These are phyloP conservation scores for Pararge aegeria DNA, from an alignment of 1,140 invertebrate genomes.

Conservation along the genomic window DNA sequence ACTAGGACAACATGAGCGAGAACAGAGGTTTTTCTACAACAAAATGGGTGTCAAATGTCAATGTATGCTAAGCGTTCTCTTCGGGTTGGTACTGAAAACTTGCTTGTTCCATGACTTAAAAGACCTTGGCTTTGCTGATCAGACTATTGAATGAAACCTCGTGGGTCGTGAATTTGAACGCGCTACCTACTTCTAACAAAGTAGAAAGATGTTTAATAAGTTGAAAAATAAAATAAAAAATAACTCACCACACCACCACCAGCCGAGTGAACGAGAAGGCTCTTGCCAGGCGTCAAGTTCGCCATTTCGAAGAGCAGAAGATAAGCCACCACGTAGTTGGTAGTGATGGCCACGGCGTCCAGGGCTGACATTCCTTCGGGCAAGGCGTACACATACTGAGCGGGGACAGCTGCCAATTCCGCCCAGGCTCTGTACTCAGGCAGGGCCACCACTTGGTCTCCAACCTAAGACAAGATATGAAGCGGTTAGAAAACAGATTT, in stretches of 20 bases:
- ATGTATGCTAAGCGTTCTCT: too few relatives aligned
- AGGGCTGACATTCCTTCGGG: constrained; percentile 88
- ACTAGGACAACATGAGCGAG: too few relatives aligned
- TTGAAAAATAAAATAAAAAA: too few relatives aligned
- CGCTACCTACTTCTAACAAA: too few relatives aligned
- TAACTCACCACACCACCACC: constrained; percentile 93
- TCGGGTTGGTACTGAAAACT: too few relatives aligned
- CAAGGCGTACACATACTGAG: constrained; percentile 89
- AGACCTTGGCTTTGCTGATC: too few relatives aligned
- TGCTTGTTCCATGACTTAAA: too few relatives aligned
- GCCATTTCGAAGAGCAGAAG: constrained; percentile 92
- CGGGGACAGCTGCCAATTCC: constrained; percentile 88
- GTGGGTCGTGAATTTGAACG: too few relatives aligned
- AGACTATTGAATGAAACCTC: too few relatives aligned
- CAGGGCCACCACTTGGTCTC: constrained; percentile 91
- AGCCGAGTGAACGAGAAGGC: constrained; percentile 90
- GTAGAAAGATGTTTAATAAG: too few relatives aligned
- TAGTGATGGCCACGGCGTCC: constrained; percentile 90
- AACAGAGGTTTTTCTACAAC: too few relatives aligned
- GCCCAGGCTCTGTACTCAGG: constrained; percentile 93
- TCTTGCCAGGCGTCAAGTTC: constrained; percentile 88
- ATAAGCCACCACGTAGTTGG: constrained; percentile 93
- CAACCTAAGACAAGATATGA: constrained; percentile 79
- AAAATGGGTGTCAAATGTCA: too few relatives aligned
- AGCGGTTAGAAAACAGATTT: background rate